These are phyloP conservation scores for Papilio demoleus DNA, from an alignment of 2,888 invertebrate species.

Conservation along the genomic window DNA sequence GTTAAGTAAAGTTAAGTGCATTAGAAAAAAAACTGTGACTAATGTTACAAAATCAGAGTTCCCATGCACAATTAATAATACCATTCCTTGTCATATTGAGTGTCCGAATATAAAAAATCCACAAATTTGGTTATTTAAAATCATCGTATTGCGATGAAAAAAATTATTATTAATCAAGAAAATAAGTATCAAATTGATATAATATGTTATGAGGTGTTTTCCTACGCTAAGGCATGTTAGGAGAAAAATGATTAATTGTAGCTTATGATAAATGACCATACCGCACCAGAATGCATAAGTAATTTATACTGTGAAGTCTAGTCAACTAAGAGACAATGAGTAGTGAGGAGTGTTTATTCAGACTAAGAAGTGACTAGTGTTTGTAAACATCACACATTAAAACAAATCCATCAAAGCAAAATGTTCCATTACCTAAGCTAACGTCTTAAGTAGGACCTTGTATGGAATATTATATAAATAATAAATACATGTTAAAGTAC, in stretches of 20 bases:
- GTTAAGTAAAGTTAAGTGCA: constrained; percentile 28
- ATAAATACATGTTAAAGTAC: constrained; percentile 5
- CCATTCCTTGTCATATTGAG: too few relatives aligned
- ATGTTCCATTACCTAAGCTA: constrained; percentile 8
- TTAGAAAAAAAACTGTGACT: background rate
- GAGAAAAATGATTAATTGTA: background rate
- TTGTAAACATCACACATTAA: background rate
- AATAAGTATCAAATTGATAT: too few relatives aligned
- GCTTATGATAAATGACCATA: background rate
- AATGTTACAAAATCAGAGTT: background rate
- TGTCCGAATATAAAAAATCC: too few relatives aligned
- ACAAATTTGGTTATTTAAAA: too few relatives aligned
- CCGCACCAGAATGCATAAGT: background rate
- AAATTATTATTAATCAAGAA: too few relatives aligned
- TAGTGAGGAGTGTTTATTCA: background rate
- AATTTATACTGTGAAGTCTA: background rate
- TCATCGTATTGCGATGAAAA: too few relatives aligned
- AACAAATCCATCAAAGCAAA: background rate
- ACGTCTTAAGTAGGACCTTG: background rate
- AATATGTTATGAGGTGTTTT: background rate
- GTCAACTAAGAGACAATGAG: background rate
- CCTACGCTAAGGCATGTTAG: too few relatives aligned
- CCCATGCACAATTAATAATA: too few relatives aligned
- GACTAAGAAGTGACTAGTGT: background rate
- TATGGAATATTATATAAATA: background rate